Percentiles rank a stretch among this genome's conserved stretches.
Evolutionary conservation across 2,113 vertebrate species (phyloP).

Genomic region (Coturnix japonica): DNA sequence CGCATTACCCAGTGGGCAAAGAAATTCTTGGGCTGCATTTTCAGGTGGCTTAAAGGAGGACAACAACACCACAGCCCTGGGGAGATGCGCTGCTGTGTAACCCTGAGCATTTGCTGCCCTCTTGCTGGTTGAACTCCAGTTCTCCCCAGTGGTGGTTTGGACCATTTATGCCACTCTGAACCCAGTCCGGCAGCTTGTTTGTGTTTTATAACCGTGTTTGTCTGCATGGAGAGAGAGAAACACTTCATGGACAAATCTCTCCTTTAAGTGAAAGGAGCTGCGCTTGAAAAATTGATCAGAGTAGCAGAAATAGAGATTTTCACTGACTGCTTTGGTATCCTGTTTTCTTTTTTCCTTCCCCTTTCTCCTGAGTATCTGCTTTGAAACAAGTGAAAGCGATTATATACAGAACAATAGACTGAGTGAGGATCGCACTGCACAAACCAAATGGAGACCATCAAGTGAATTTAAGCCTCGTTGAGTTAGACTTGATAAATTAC

Average conservation of each 20-base stretch:
- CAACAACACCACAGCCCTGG: rapidly evolving
- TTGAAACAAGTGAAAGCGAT: constrained; percentile 1
- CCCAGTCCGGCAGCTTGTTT: not conserved
- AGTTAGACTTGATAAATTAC: not conserved
- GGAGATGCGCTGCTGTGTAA: not conserved
- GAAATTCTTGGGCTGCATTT: not conserved
- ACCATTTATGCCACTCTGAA: not conserved
- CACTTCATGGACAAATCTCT: not conserved
- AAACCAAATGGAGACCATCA: not conserved
- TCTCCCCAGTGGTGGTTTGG: rapidly evolving
- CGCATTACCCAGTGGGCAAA: not conserved
- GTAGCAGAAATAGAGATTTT: not conserved
- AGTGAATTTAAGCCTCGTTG: not conserved
- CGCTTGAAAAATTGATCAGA: not conserved
- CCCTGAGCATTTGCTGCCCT: not conserved
- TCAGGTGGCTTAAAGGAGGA: not conserved
- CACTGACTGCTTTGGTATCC: not conserved
- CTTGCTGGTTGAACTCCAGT: not conserved
- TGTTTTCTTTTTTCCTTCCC: not conserved
- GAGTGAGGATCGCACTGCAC: not conserved
- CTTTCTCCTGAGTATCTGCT: not conserved
- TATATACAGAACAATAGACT: not conserved
- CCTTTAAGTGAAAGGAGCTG: not conserved
- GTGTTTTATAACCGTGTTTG: not conserved
- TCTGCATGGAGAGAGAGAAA: no score